Evolutionary conservation across 2,888 invertebrate species (phyloP).

Genomic region (Acleris laterana): DNA sequence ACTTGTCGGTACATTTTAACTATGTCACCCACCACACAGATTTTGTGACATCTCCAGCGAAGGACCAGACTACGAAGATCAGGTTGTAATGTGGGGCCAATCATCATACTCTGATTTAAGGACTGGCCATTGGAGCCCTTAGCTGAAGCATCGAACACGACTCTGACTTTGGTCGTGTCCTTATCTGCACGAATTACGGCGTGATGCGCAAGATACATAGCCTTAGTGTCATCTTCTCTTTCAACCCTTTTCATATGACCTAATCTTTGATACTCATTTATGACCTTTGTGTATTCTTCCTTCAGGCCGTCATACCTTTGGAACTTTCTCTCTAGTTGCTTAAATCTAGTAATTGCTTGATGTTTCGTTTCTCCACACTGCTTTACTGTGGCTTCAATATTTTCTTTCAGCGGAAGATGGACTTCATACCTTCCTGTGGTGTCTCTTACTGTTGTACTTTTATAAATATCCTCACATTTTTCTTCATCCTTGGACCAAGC

Average conservation of each 20-base stretch:
- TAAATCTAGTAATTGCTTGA: conserved; percentile 3
- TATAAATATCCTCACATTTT: conserved; percentile 3
- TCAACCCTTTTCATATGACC: conserved; percentile 10
- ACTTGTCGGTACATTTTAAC: conserved; percentile 48
- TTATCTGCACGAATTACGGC: conserved; percentile 41
- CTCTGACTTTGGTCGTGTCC: conserved; percentile 39
- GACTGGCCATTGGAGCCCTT: conserved; percentile 38
- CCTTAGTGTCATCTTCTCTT: conserved; percentile 6
- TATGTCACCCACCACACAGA: conserved; percentile 79
- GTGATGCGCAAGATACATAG: conserved; percentile 39
- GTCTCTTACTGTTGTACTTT: conserved; percentile 1
- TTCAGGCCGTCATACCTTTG: background rate
- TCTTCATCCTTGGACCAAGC: conserved; percentile 5
- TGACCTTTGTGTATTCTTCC: conserved; percentile 8
- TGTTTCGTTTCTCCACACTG: conserved; percentile 8
- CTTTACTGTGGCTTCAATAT: conserved; percentile 5
- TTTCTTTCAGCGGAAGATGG: conserved; percentile 16
- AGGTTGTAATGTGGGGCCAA: conserved; percentile 43
- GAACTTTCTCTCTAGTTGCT: conserved; percentile 13
- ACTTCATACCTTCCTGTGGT: conserved; percentile 3
- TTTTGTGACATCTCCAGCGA: conserved; percentile 69
- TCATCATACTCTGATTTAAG: conserved; percentile 42
- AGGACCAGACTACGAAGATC: conserved; percentile 40
- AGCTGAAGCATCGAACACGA: conserved; percentile 39
- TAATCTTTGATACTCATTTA: conserved; percentile 3